These are phyloP conservation scores for Hipparchia semele DNA, from an alignment of 2,888 invertebrate species.

Conservation along the genomic window DNA sequence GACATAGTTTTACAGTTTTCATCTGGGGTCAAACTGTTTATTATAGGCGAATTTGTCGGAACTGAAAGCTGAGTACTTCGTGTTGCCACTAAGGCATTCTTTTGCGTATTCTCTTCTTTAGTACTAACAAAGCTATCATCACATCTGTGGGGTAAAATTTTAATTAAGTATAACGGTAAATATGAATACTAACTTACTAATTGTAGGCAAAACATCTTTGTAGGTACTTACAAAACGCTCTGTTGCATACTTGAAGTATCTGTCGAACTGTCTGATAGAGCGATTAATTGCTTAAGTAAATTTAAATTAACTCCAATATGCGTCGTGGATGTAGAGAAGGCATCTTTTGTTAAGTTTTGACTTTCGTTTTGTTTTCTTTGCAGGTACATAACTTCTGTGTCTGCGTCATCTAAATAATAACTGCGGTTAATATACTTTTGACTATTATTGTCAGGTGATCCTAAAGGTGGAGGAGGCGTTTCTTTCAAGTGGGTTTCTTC, in stretches of 20 bases:
- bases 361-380: slow-evolving; percentile 51
- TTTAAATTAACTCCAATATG: slow-evolving; percentile 52
- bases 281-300: slow-evolving; percentile 48
- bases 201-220: neutral
- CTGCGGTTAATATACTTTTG: slow-evolving; percentile 60
- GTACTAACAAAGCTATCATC: slow-evolving; percentile 33
- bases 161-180: neutral
- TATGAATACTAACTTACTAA: neutral
- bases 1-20: slow-evolving; percentile 43
- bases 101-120: slow-evolving; percentile 10
- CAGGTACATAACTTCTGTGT: slow-evolving; percentile 63
- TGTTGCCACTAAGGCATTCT: slow-evolving; percentile 14
- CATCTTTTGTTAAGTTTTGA: slow-evolving; percentile 46
- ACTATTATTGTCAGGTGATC: slow-evolving; percentile 45
- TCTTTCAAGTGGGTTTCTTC: slow-evolving; percentile 46
- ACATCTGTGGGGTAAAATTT: slow-evolving; percentile 18
- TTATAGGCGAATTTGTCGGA: slow-evolving; percentile 46
- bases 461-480: slow-evolving; percentile 24
- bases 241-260: slow-evolving; percentile 31
- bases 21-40: slow-evolving; percentile 31
- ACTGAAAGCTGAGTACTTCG: slow-evolving; percentile 36
- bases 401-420: slow-evolving; percentile 65
- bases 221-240: slow-evolving; percentile 31
- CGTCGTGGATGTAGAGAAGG: slow-evolving; percentile 53
- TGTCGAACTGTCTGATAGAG: slow-evolving; percentile 43